These are phyloP conservation scores for Corynorhinus townsendii DNA, from an alignment of 2,113 vertebrate genomes.

Conservation along the genomic window DNA sequence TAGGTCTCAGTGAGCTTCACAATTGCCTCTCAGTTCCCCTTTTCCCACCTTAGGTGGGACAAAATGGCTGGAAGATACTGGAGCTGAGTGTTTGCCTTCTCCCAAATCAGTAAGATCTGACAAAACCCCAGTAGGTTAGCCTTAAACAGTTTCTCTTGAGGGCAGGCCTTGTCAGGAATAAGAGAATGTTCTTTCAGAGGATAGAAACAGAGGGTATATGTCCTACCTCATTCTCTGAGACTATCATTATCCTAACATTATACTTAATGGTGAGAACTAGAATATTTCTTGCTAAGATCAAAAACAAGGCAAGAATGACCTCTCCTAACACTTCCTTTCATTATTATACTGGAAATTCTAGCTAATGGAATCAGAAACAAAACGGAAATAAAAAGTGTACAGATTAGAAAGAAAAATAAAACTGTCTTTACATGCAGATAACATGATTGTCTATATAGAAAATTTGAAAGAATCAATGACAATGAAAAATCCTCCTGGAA, in stretches of 20 bases:
- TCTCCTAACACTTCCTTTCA: neutral
- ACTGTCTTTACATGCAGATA: neutral
- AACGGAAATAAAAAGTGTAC: neutral
- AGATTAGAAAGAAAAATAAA: neutral
- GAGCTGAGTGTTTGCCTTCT: neutral
- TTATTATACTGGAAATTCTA: neutral
- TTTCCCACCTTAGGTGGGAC: neutral
- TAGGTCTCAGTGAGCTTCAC: neutral
- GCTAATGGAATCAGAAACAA: neutral
- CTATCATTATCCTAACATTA: neutral
- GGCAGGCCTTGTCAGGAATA: neutral
- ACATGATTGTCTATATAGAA: neutral
- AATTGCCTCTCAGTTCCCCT: neutral
- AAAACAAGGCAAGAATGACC: neutral
- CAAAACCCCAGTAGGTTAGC: neutral
- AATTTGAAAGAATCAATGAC: neutral
- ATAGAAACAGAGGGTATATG: neutral
- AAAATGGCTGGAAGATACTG: neutral
- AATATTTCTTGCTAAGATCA: neutral
- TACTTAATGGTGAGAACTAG: neutral
- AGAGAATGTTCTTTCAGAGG: neutral
- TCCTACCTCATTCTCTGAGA: neutral
- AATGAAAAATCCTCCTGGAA: neutral
- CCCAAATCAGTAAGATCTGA: neutral
- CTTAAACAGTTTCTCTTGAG: neutral